phyloP scores from a whole-genome alignment of 2,113 vertebrate genomes.

The Lutjanus erythropterus region DNA sequence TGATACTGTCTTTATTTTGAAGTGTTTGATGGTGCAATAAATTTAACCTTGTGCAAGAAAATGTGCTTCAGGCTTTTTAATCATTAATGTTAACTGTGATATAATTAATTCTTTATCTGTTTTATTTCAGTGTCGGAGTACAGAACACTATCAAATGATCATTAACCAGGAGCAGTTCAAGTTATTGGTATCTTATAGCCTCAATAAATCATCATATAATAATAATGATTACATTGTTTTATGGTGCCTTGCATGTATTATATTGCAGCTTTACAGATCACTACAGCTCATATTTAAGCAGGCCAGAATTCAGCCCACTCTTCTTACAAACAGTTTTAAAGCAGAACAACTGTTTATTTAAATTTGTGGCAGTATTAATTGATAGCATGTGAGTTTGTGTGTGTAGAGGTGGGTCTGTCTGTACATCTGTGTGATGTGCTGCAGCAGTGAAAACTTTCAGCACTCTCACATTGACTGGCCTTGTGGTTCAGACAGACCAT shows the following conservation, averaged over 20 bases:
- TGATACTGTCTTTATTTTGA: not conserved
- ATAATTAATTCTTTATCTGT: not conserved
- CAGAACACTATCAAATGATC: not conserved
- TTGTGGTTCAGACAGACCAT: constrained; percentile 15
- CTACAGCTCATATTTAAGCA: not conserved
- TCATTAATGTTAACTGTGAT: constrained; percentile 1
- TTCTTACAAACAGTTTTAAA: not conserved
- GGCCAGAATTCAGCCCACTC: not conserved
- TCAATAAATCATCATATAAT: constrained; percentile 6
- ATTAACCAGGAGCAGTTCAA: constrained; percentile 1
- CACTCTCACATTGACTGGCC: not conserved
- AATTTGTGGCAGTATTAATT: constrained; percentile 16
- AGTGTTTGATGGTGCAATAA: not conserved
- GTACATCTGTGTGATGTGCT: not conserved
- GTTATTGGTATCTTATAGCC: not conserved
- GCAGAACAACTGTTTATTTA: not conserved
- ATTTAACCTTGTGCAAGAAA: not conserved
- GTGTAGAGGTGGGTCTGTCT: not conserved
- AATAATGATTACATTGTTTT: constrained; percentile 5
- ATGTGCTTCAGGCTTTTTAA: not conserved
- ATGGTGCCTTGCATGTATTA: not conserved
- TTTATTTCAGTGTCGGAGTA: not conserved
- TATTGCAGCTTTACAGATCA: not conserved
- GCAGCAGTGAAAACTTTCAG: not conserved
- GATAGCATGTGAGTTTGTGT: constrained; percentile 19